phyloP scores from a whole-genome alignment of 2,888 invertebrate species.

The Cephus rjabovi region DNA sequence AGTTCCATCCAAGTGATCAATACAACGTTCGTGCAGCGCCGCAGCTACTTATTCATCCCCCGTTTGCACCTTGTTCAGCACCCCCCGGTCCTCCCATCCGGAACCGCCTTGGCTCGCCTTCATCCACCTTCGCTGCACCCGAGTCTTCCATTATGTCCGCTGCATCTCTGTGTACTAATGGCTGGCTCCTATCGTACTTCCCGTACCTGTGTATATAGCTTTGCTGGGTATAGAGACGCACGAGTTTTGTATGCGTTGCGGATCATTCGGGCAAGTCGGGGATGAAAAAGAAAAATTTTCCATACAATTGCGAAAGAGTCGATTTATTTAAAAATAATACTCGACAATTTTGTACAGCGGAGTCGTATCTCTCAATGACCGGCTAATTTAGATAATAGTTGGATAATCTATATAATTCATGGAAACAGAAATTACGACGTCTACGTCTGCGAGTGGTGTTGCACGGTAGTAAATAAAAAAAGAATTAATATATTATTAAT shows the following conservation, averaged over 20 bases:
- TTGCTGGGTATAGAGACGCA: neutral
- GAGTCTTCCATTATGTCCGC: neutral
- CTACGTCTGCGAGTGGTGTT: too few species aligned
- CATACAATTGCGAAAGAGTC: neutral
- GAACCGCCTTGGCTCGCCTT: neutral
- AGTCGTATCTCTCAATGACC: neutral
- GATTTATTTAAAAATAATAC: neutral
- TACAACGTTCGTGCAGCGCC: constrained; percentile 43
- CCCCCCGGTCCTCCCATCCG: neutral
- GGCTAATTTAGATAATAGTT: neutral
- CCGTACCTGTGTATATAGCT: neutral
- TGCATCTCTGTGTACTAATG: neutral
- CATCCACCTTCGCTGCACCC: neutral
- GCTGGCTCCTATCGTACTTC: neutral
- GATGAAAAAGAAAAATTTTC: neutral
- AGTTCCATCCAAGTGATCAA: constrained; percentile 49
- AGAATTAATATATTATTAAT: neutral
- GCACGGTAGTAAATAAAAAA: neutral
- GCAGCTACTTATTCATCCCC: constrained; percentile 46
- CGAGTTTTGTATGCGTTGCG: neutral
- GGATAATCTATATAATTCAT: neutral
- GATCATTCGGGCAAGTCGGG: neutral
- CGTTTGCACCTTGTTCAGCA: neutral
- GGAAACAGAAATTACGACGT: neutral
- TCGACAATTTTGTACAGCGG: neutral